Base-by-base conservation (phyloP, 2,113 vertebrate species). In the Hippocampus mohnikei region DNA sequence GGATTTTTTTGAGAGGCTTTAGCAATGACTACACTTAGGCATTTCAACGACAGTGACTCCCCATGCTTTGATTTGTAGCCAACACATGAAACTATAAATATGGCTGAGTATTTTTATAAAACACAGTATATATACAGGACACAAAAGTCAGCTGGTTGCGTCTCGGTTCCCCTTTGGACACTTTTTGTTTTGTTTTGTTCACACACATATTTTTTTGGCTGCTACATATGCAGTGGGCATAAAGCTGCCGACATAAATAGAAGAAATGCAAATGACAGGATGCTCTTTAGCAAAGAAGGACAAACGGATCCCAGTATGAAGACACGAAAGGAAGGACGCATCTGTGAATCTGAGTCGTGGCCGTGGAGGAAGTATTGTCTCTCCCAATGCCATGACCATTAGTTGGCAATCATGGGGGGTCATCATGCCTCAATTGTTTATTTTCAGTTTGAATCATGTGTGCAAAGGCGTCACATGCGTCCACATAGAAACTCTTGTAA, bases 281-380 rank as follows among this genome's bases (percentile, higher is more conserved):
- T 5, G 12, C 55, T 13, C 12, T 27, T 58, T 58, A 13, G 23
- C 23, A 58, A 33, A 33, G 29, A 41, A n/a, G 40, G 40, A 64
- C 61, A 44, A n/a, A 12, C 2, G 1, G 23, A 23, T 42, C 21
- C 5, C 5, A 29, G 33, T 58, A 23, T 29, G 2, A 29, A 66
- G 44, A 74, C 66, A 44, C 29, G 4, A 42, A 42, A 40, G 5
- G 52, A 11, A 27, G 5, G 69, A 27, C 25, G 44, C 40, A 61
- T 8, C 2, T 66, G 6, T 44, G 8, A 33, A 18, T 60, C 18
- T 59, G 21, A 3, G 3, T 6, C 42, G 5, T 46, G 58, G 64
- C 69, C 16, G 75, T 48, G 25, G 67, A 66, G 74, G 75, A 65
- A 66, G 33, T 37, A 37, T 6, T 37, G 33, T 73, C 52, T 56